Evolutionary conservation across 2,797 vertebrate genomes (phyloP).

Genomic region (Melanitta fusca): DNA sequence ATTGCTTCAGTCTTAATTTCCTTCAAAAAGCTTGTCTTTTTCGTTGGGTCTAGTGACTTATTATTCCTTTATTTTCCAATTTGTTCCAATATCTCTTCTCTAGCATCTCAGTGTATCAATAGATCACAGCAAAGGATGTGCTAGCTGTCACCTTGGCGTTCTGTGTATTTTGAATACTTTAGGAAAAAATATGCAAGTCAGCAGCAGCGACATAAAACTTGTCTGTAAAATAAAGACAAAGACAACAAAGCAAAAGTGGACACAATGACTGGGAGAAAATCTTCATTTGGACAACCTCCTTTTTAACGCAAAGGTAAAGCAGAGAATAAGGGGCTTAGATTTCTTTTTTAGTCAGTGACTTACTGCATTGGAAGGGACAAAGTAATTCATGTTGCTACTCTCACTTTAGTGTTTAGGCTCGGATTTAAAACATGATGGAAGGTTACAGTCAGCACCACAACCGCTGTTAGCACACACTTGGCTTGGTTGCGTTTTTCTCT

Average conservation of each 20-base stretch:
- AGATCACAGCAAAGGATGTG: not conserved
- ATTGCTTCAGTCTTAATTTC: not conserved
- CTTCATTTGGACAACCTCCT: accelerated
- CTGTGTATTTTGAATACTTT: not conserved
- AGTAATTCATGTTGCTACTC: not conserved
- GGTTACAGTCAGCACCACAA: not conserved
- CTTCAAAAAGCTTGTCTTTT: not conserved
- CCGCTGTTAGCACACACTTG: accelerated
- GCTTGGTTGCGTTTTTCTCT: not conserved
- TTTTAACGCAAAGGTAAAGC: not conserved
- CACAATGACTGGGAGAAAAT: not conserved
- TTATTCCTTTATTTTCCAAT: not conserved
- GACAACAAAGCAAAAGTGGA: not conserved
- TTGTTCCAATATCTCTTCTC: not conserved
- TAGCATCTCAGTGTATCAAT: not conserved
- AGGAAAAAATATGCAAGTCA: not conserved
- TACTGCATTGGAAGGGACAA: not conserved
- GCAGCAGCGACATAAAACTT: not conserved
- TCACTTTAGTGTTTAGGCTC: not conserved
- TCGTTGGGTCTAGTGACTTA: not conserved
- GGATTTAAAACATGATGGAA: not conserved
- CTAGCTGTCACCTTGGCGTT: not conserved
- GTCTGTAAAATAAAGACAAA: not conserved
- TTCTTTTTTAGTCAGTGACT: not conserved
- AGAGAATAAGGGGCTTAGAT: not conserved